phyloP scores from a whole-genome alignment of 2,113 vertebrate genomes.

The Myrmecobius fasciatus region DNA sequence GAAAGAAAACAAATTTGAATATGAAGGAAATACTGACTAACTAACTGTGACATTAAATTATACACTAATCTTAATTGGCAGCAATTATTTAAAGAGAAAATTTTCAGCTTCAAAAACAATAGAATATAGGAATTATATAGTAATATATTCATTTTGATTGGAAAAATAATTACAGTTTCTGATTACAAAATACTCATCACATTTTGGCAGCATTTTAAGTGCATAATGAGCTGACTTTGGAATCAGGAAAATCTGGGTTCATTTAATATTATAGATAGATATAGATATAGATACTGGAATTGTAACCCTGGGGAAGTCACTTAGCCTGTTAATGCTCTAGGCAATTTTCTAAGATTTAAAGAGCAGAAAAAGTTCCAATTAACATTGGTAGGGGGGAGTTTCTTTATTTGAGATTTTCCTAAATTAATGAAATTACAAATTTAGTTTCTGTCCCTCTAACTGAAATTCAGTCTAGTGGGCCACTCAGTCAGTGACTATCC shows the following conservation, averaged over 20 bases:
- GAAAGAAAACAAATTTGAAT: background rate
- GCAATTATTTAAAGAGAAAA: background rate
- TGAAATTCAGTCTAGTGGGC: background rate
- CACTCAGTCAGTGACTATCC: background rate
- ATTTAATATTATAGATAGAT: background rate
- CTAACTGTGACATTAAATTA: background rate
- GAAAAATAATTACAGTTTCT: background rate
- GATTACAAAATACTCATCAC: background rate
- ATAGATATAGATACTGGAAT: background rate
- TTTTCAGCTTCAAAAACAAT: background rate
- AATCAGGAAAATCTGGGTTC: background rate
- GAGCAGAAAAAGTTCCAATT: background rate
- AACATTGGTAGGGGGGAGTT: background rate
- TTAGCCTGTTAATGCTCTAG: background rate
- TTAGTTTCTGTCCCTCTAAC: background rate
- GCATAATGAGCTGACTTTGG: background rate
- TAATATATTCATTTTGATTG: background rate
- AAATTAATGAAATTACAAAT: background rate
- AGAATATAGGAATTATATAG: background rate
- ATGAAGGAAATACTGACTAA: background rate
- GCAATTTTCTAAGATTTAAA: background rate
- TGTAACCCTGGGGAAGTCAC: background rate
- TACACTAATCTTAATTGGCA: background rate
- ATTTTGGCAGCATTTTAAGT: background rate
- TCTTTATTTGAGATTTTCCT: background rate